Evolutionary conservation across 2,113 vertebrate genomes (phyloP).

Genomic region (Forbesichthys papilliferus): DNA sequence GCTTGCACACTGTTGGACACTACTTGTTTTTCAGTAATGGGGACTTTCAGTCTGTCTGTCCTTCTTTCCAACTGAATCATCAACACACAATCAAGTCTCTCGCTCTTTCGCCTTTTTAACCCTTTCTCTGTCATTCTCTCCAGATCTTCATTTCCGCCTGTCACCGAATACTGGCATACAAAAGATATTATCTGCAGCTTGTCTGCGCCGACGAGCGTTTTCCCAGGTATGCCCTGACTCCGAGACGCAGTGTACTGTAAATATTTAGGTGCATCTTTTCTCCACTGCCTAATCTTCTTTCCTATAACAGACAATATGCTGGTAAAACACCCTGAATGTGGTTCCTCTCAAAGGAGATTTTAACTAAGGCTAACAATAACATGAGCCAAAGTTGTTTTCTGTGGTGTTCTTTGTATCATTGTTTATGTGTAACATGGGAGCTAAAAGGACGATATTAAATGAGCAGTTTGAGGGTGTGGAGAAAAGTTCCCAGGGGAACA

Average conservation of each 20-base stretch:
- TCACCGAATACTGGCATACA: background rate
- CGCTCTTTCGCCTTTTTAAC: background rate
- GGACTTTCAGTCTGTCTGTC: constrained; percentile 2
- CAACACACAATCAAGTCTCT: background rate
- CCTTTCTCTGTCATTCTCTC: background rate
- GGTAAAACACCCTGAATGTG: background rate
- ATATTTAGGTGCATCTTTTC: background rate
- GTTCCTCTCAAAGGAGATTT: constrained; percentile 10
- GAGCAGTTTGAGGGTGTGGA: no score
- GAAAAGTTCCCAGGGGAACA: no score
- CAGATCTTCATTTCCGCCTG: background rate
- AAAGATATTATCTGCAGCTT: background rate
- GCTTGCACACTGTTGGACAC: background rate
- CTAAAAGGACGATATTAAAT: background rate
- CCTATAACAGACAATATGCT: constrained; percentile 15
- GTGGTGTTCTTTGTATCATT: background rate
- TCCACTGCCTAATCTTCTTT: constrained; percentile 2
- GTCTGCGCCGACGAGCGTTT: background rate
- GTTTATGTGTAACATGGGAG: background rate
- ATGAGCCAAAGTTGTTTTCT: background rate
- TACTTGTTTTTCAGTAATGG: background rate
- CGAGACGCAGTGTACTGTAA: background rate
- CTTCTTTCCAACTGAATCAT: background rate
- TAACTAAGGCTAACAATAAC: background rate
- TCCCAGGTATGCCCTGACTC: constrained; percentile 1